A percentile compares a stretch with the other conserved stretches of the same genome.
Conservation (phyloP, 2,113 vertebrate genomes). For the Dendrocopos noguchii region DNA sequence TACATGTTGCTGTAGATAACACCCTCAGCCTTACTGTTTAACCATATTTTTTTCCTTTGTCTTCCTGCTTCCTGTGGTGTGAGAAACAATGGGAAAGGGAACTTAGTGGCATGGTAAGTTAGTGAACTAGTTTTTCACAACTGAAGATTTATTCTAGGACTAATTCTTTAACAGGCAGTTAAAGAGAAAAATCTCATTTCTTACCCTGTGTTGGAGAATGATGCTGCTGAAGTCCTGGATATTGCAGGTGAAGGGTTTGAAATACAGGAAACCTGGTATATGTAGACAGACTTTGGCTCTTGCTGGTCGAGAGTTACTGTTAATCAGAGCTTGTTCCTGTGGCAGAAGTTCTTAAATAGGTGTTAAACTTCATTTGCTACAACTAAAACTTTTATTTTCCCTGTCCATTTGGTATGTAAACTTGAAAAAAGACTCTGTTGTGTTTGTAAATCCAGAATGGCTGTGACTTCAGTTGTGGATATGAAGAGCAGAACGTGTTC, state of each 20-base stretch:
- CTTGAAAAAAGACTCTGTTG: not conserved
- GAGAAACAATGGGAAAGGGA: constrained; percentile 74
- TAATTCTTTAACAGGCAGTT: not conserved
- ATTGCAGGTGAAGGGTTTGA: not conserved
- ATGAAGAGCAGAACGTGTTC: not conserved
- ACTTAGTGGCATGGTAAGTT: constrained; percentile 74
- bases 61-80: constrained; percentile 73
- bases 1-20: not conserved
- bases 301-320: not conserved
- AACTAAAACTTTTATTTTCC: not conserved
- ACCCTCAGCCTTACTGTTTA: constrained; percentile 3
- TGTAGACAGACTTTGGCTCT: not conserved
- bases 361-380: not conserved
- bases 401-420: not conserved
- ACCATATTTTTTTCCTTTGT: constrained; percentile 69
- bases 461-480: not conserved
- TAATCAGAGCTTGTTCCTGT: not conserved
- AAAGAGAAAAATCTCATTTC: not conserved
- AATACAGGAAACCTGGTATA: not conserved
- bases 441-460: not conserved
- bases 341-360: not conserved
- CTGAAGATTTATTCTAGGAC: not conserved
- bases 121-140: constrained; percentile 50
- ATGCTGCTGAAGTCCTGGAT: not conserved
- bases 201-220: not conserved